A percentile compares a stretch with the other conserved stretches of the same genome.
These are phyloP conservation scores for Andinoacara biseriatus DNA, from an alignment of 2,113 vertebrate genomes.

Conservation along the genomic window DNA sequence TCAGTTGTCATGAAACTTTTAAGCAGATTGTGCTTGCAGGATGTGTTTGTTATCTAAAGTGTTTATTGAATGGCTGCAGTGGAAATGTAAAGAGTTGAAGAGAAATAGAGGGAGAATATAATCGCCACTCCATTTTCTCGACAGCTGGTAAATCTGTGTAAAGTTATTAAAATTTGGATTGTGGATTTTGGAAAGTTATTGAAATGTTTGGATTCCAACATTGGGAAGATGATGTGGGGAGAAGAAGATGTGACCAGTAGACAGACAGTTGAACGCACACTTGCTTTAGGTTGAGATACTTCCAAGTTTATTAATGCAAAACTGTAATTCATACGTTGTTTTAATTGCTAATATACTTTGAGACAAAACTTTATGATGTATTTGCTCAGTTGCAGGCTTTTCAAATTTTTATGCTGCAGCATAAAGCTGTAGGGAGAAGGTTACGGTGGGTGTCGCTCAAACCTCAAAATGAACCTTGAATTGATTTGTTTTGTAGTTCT, in stretches of 20 bases:
- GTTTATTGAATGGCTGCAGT: not conserved
- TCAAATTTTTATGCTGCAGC: not conserved
- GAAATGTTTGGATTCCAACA: not conserved
- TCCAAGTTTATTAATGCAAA: not conserved
- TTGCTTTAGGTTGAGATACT: not conserved
- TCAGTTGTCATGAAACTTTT: not conserved
- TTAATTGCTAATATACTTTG: not conserved
- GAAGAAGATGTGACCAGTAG: not conserved
- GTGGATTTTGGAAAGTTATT: not conserved
- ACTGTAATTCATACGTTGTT: not conserved
- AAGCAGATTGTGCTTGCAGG: not conserved
- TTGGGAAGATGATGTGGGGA: not conserved
- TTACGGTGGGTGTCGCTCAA: not conserved
- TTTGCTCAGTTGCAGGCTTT: not conserved
- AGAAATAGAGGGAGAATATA: not conserved
- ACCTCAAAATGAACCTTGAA: not conserved
- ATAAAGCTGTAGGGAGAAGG: not conserved
- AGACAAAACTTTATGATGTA: not conserved
- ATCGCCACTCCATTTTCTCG: no score
- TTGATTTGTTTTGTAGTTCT: no score
- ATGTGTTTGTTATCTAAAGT: not conserved
- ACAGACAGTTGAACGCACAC: not conserved
- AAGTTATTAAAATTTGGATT: not conserved
- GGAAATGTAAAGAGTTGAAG: not conserved
- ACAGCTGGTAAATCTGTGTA: not conserved